A percentile compares a stretch with the other conserved stretches of the same genome.
phyloP scores from a whole-genome alignment of 2,113 vertebrate species.

The Atrichornis clamosus region DNA sequence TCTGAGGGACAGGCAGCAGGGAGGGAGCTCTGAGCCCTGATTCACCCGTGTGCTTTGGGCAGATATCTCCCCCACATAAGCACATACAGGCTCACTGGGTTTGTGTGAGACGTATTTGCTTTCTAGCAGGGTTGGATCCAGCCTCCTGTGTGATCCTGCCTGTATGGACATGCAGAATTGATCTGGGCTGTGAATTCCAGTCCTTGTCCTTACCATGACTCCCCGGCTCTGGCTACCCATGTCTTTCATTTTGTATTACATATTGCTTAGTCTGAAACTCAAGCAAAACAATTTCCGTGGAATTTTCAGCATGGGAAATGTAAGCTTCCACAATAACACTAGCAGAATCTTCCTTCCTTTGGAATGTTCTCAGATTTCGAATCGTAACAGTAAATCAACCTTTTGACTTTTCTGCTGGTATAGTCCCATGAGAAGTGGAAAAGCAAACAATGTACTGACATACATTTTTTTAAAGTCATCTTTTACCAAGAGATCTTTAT shows the following conservation, averaged over 20 bases:
- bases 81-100: not conserved
- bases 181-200: not conserved
- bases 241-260: conserved; percentile 17
- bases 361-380: conserved; percentile 64
- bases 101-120: not conserved
- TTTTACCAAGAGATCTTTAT: not conserved
- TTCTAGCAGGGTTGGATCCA: not conserved
- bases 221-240: not conserved
- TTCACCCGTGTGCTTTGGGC: not conserved
- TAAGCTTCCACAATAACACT: conserved; percentile 26
- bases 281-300: not conserved
- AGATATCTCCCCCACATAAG: not conserved
- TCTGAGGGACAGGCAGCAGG: not conserved
- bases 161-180: not conserved
- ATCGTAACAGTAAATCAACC: conserved; percentile 43
- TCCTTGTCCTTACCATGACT: not conserved
- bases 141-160: not conserved
- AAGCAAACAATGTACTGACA: conserved; percentile 13
- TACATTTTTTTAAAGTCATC: not conserved
- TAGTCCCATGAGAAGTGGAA: conserved; percentile 40
- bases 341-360: conserved; percentile 48
- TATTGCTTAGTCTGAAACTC: not conserved
- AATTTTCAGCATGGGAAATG: conserved; percentile 37
- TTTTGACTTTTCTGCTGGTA: conserved; percentile 61
- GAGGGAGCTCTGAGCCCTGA: not conserved